Evolutionary conservation across 2,113 vertebrate species (phyloP).

Genomic region (Cyanoramphus novaezelandiae): DNA sequence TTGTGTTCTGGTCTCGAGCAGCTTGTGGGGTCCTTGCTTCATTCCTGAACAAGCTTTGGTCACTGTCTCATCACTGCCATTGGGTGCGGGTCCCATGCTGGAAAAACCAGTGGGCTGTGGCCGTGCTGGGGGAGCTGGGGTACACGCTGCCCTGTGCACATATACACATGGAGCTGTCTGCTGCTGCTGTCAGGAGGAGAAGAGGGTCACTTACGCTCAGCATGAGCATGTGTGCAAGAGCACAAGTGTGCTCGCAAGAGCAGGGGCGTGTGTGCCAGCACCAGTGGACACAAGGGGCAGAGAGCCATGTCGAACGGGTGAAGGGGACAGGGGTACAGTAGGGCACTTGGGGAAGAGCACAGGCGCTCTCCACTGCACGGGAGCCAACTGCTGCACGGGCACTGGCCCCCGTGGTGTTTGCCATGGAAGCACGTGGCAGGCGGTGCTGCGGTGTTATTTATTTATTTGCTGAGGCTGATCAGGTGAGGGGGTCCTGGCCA

Average conservation of each 20-base stretch:
- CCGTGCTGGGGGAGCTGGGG: background rate
- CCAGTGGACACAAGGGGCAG: background rate
- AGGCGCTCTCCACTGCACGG: background rate
- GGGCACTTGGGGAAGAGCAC: background rate
- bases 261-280: fast-evolving
- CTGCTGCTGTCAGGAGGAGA: background rate
- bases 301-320: background rate
- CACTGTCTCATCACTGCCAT: background rate
- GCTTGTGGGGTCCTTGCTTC: background rate
- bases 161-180: background rate
- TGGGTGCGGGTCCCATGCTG: background rate
- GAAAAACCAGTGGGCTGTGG: fast-evolving
- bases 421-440: background rate
- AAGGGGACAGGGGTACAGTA: background rate
- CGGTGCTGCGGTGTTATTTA: constrained; percentile 20
- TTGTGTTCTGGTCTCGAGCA: background rate
- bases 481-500: constrained; percentile 67
- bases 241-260: fast-evolving
- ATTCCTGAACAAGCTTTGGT: background rate
- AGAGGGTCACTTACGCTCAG: background rate
- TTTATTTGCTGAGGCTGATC: constrained; percentile 75
- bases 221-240: background rate
- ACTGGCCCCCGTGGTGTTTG: background rate
- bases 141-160: fast-evolving
- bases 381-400: background rate